These are phyloP conservation scores for Microtus pennsylvanicus DNA, from an alignment of 2,113 vertebrate species.

Conservation along the genomic window DNA sequence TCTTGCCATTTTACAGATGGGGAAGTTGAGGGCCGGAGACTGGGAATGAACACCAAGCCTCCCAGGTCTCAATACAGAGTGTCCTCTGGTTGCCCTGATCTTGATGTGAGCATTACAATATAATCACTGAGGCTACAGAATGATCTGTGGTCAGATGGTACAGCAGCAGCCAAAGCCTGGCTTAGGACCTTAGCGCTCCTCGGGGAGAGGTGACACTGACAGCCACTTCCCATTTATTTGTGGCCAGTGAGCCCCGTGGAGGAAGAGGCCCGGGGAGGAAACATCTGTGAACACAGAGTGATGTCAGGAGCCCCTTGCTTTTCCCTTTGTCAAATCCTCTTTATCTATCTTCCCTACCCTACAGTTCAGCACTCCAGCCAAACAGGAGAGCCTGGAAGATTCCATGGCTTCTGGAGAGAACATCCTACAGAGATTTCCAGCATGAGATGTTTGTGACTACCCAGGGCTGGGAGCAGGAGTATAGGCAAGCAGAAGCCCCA, in stretches of 20 bases:
- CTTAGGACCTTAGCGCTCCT: not conserved
- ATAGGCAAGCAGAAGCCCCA: not conserved
- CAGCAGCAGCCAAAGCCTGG: not conserved
- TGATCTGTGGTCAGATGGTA: not conserved
- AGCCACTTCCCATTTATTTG: slow-evolving; percentile 82
- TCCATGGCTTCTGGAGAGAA: slow-evolving; percentile 46
- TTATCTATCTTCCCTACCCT: not conserved
- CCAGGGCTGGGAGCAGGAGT: rapidly evolving
- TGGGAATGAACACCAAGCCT: not conserved
- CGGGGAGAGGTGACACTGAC: slow-evolving; percentile 66
- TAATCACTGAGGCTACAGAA: not conserved
- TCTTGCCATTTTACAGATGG: slow-evolving; percentile 18
- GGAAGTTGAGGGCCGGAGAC: not conserved
- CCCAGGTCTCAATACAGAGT: not conserved
- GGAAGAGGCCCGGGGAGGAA: slow-evolving; percentile 82
- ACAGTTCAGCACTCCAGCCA: slow-evolving; percentile 56
- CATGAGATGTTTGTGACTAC: not conserved
- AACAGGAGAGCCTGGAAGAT: slow-evolving; percentile 46
- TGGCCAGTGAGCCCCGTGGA: slow-evolving; percentile 72
- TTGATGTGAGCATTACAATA: not conserved
- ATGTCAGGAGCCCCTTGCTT: slow-evolving; percentile 55
- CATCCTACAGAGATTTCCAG: not conserved
- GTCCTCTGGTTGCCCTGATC: not conserved
- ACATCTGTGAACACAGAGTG: slow-evolving; percentile 84
- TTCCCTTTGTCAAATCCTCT: slow-evolving; percentile 63